These are phyloP conservation scores for Spheniscus mendiculus DNA, from an alignment of 2,113 vertebrate species.

Conservation along the genomic window DNA sequence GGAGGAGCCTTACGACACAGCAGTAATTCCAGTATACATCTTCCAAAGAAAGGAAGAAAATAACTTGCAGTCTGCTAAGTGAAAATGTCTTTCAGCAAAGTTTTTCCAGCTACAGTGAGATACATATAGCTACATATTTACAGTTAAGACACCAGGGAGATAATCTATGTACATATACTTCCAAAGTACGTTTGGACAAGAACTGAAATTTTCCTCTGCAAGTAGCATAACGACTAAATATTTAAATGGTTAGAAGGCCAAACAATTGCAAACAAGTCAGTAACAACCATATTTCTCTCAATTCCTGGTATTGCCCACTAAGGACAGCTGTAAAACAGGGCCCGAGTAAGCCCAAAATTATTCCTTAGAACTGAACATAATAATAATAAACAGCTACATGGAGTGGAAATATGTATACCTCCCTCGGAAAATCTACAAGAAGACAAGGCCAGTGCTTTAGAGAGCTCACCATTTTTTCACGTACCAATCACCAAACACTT, in stretches of 20 bases:
- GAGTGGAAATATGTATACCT: background rate
- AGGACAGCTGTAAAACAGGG: background rate
- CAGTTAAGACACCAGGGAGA: background rate
- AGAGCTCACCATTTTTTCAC: background rate
- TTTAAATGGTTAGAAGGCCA: slow-evolving; percentile 13
- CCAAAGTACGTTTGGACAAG: slow-evolving; percentile 6
- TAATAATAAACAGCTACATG: background rate
- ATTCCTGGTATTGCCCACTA: background rate
- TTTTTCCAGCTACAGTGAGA: background rate
- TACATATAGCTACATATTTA: background rate
- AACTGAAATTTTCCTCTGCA: background rate
- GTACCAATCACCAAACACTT: background rate
- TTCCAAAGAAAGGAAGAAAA: background rate
- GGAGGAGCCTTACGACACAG: background rate
- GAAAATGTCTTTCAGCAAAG: background rate
- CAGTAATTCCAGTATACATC: background rate
- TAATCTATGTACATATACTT: background rate
- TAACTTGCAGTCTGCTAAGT: background rate
- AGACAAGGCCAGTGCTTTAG: background rate
- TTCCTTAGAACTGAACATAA: background rate
- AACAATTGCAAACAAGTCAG: slow-evolving; percentile 25
- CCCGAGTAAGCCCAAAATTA: background rate
- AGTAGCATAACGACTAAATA: slow-evolving; percentile 12
- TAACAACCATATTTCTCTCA: background rate
- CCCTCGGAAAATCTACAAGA: background rate